A percentile compares a stretch with the other conserved stretches of the same genome.
Conservation (phyloP, 2,113 vertebrate genomes). For the Kryptolebias marmoratus region DNA sequence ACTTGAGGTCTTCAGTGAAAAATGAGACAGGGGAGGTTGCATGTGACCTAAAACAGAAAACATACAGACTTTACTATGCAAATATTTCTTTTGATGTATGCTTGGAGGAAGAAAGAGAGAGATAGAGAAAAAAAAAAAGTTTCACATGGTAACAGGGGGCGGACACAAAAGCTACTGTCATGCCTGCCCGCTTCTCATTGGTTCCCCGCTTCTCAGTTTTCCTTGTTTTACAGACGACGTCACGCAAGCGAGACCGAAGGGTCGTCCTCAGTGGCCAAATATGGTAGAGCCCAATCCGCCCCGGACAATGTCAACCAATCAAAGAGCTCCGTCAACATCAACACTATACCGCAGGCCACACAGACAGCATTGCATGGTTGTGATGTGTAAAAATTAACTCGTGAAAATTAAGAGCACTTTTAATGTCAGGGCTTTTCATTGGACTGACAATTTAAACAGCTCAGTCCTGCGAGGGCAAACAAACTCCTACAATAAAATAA, state of each 20-base stretch:
- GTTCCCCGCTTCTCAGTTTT: conserved; percentile 61
- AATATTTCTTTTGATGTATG: conserved; percentile 43
- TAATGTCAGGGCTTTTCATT: not conserved
- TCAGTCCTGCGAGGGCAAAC: conserved; percentile 10
- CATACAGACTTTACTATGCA: not conserved
- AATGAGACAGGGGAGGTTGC: conserved; percentile 40
- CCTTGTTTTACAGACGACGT: conserved; percentile 56
- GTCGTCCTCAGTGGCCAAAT: conserved; percentile 75
- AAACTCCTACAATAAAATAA: conserved; percentile 32
- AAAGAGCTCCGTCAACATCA: conserved; percentile 72
- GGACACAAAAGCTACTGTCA: conserved; percentile 65
- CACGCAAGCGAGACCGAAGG: conserved; percentile 48
- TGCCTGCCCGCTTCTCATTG: conserved; percentile 57
- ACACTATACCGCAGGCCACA: conserved; percentile 74
- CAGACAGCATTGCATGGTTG: conserved; percentile 55
- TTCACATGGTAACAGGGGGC: conserved; percentile 82
- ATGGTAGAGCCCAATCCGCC: conserved; percentile 71
- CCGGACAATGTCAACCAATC: conserved; percentile 65
- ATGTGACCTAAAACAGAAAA: conserved; percentile 67
- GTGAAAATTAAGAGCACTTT: conserved; percentile 14
- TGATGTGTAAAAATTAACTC: conserved; percentile 53
- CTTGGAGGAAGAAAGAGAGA: not conserved
- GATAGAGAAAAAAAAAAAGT: conserved; percentile 38
- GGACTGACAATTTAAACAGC: not conserved
- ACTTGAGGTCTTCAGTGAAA: conserved; percentile 64